Evolutionary conservation across 2,113 vertebrate genomes (phyloP).

Genomic region (Alethe castanea): DNA sequence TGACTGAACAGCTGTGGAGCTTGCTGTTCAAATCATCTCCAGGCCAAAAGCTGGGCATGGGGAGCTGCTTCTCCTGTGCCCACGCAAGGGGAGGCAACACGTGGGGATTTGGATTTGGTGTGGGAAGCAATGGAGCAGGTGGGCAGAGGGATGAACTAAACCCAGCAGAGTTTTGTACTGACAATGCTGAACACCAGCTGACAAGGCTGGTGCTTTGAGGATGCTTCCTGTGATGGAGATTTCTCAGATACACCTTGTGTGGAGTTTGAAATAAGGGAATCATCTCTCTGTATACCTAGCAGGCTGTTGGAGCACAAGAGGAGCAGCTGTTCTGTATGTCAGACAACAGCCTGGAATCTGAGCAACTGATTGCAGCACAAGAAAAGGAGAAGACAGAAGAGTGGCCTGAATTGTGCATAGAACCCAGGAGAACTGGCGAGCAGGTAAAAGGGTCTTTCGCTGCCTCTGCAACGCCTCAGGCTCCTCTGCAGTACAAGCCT

Average conservation of each 20-base stretch:
- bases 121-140: not conserved
- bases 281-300: too few relatives aligned
- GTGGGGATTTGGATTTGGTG: fast-evolving
- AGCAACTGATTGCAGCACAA: too few relatives aligned
- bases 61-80: not conserved
- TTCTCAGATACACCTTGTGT: too few relatives aligned
- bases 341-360: too few relatives aligned
- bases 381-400: too few relatives aligned
- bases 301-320: too few relatives aligned
- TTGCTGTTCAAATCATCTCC: not conserved
- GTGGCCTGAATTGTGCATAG: not conserved
- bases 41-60: not conserved
- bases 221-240: too few relatives aligned
- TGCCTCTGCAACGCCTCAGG: not conserved
- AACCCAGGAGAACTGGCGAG: slow-evolving; percentile 55
- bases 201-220: too few relatives aligned
- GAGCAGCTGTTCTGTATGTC: too few relatives aligned
- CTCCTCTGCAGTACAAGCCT: not conserved
- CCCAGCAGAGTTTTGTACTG: fast-evolving
- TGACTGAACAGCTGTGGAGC: not conserved
- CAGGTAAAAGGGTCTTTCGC: not conserved
- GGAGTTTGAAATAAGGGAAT: too few relatives aligned
- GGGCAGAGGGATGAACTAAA: not conserved
- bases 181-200: not conserved
- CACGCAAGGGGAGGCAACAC: fast-evolving